These are phyloP conservation scores for Panorpa germanica DNA, from an alignment of 2,888 invertebrate genomes.

Conservation along the genomic window DNA sequence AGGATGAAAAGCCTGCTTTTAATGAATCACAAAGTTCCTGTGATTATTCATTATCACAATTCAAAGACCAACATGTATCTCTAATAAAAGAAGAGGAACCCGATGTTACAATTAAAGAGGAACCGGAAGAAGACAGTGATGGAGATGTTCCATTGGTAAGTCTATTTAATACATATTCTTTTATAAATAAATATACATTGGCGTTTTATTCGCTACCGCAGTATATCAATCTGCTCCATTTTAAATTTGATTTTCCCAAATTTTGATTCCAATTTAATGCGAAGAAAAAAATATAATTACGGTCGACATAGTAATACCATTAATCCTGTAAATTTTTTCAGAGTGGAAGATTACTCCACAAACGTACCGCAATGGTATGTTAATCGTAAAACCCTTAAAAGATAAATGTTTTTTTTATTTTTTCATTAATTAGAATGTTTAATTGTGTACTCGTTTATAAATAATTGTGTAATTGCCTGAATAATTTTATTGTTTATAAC, in stretches of 20 bases:
- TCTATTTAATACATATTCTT: conserved; percentile 9
- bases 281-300: no score
- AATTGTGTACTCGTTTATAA: no score
- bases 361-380: conserved; percentile 6
- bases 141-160: conserved; percentile 61
- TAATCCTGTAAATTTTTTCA: conserved; percentile 15
- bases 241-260: no score
- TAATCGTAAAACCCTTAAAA: no score
- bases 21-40: conserved; percentile 43
- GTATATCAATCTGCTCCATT: conserved; percentile 5
- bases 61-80: no score
- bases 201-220: conserved; percentile 19
- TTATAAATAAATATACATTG: conserved; percentile 18
- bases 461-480: no score
- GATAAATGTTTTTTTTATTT: no score
- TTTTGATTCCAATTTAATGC: no score
- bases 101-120: conserved; percentile 26
- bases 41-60: conserved; percentile 51
- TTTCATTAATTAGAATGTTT: no score
- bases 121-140: conserved; percentile 40
- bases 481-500: no score
- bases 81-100: conserved; percentile 31
- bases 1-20: conserved; percentile 14
- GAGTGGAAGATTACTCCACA: conserved; percentile 5
- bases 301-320: no score